Percentiles rank a stretch among this genome's conserved stretches.
These are phyloP conservation scores for Crematogaster levior DNA, from an alignment of 2,888 invertebrate genomes.

Conservation along the genomic window DNA sequence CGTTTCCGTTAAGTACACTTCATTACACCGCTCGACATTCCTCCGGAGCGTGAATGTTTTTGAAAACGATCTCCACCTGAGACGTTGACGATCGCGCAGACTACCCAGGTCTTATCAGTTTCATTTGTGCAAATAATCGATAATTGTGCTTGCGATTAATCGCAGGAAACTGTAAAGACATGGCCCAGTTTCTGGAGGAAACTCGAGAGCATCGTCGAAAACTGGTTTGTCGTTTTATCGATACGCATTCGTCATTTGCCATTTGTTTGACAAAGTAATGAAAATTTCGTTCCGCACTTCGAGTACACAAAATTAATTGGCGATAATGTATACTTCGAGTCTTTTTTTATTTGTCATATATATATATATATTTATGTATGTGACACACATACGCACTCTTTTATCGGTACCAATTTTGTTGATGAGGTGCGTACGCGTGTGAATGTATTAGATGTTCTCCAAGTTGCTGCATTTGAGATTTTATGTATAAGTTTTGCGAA, in stretches of 20 bases:
- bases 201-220: background rate
- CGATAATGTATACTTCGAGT: background rate
- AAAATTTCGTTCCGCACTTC: conserved; percentile 40
- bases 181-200: conserved; percentile 19
- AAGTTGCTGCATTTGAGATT: background rate
- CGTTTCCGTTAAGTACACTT: conserved; percentile 38
- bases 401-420: background rate
- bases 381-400: background rate
- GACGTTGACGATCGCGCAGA: background rate
- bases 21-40: conserved; percentile 40
- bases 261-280: conserved; percentile 2
- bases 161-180: conserved; percentile 6
- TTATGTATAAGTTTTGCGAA: background rate
- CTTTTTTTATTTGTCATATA: background rate
- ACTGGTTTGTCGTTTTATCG: conserved; percentile 2
- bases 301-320: conserved; percentile 5
- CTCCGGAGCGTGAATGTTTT: conserved; percentile 19
- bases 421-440: background rate
- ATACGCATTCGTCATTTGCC: conserved; percentile 13
- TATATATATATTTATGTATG: background rate
- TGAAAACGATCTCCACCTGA: background rate
- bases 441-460: background rate
- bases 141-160: conserved; percentile 19
- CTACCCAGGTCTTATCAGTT: conserved; percentile 13
- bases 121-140: background rate